A percentile compares a stretch with the other conserved stretches of the same genome.
Conservation (phyloP, 2,113 vertebrate species). For the Phalacrocorax aristotelis region DNA sequence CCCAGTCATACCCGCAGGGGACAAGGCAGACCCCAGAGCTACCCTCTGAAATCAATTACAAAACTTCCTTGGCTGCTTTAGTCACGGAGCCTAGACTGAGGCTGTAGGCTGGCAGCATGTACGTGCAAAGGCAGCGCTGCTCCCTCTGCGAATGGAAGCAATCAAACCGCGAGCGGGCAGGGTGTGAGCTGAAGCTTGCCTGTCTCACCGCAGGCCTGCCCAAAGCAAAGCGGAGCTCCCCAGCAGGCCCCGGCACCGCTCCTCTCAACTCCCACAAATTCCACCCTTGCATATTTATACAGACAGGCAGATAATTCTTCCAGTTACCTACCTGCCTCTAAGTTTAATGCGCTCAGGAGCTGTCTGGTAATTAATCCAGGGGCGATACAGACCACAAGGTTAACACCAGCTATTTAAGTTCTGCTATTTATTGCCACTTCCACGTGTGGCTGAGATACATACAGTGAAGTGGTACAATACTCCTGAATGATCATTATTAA, state of each 20-base stretch:
- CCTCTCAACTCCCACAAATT: not conserved
- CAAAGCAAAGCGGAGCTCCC: not conserved
- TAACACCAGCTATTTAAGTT: not conserved
- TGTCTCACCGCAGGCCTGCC: not conserved
- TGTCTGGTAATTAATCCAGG: not conserved
- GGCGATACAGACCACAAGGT: not conserved
- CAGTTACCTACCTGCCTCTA: not conserved
- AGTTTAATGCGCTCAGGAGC: not conserved
- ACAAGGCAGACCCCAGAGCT: not conserved
- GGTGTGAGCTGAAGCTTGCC: no score
- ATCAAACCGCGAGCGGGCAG: rapidly evolving
- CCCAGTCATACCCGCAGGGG: not conserved
- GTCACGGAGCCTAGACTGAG: not conserved
- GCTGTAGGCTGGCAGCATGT: not conserved
- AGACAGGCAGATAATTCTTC: not conserved
- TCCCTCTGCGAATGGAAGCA: not conserved
- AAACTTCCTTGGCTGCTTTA: not conserved
- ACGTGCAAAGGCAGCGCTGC: rapidly evolving
- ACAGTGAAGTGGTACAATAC: not conserved
- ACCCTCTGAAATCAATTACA: not conserved
- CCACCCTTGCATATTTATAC: not conserved
- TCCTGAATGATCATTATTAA: not conserved
- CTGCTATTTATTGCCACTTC: not conserved
- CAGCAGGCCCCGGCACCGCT: not conserved
- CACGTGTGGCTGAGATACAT: not conserved